These are phyloP conservation scores for Drosophila peninsularis DNA, from an alignment of 2,888 invertebrate genomes.

Conservation along the genomic window DNA sequence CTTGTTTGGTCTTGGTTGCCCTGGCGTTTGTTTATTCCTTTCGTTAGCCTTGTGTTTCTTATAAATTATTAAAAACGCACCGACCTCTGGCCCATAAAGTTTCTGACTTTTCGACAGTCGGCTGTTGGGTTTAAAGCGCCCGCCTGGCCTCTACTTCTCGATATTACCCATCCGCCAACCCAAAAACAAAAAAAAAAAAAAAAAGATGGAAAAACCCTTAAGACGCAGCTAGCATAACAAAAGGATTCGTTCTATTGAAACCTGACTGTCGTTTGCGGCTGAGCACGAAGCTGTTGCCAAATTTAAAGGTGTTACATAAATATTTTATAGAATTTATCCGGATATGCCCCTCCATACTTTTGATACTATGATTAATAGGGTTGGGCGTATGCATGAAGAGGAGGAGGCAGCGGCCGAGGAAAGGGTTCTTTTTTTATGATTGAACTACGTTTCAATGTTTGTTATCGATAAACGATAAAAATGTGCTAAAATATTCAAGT, in stretches of 20 bases:
- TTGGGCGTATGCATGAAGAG: background rate
- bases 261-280: slow-evolving; percentile 42
- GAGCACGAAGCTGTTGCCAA: slow-evolving; percentile 40
- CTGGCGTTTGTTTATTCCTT: slow-evolving; percentile 47
- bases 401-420: background rate
- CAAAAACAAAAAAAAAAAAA: background rate
- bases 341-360: background rate
- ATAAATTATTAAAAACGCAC: slow-evolving; percentile 73
- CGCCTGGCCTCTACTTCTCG: background rate
- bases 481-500: slow-evolving; percentile 6
- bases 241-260: slow-evolving; percentile 50
- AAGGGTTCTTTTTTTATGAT: slow-evolving; percentile 6
- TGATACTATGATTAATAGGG: slow-evolving; percentile 18
- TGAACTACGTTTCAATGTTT: slow-evolving; percentile 1
- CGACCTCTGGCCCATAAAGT: slow-evolving; percentile 60
- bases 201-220: background rate
- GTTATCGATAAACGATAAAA: slow-evolving; percentile 3
- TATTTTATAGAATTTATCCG: slow-evolving; percentile 42
- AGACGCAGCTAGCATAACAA: slow-evolving; percentile 31
- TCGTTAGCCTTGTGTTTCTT: slow-evolving; percentile 36
- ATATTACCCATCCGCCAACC: background rate
- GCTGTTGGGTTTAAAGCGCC: slow-evolving; percentile 30
- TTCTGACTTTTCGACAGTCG: slow-evolving; percentile 13
- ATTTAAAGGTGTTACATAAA: slow-evolving; percentile 33
- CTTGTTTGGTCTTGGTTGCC: slow-evolving; percentile 14